These are phyloP conservation scores for Nasonia giraulti DNA, from an alignment of 1,140 invertebrate genomes.

Conservation along the genomic window DNA sequence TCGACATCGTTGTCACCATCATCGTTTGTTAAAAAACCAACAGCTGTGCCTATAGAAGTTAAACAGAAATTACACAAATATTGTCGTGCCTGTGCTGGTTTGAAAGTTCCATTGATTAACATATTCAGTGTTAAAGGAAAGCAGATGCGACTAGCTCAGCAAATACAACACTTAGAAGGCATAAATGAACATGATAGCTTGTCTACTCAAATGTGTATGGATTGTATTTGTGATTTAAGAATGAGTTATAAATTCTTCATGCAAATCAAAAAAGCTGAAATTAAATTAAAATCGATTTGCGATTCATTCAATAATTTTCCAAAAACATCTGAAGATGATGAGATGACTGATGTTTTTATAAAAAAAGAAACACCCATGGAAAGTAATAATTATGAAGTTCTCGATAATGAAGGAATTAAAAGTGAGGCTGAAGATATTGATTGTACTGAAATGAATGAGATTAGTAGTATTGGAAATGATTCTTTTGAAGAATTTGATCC, in stretches of 20 bases:
- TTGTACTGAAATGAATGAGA: conserved; percentile 4
- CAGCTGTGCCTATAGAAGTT: conserved; percentile 45
- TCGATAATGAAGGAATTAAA: not conserved
- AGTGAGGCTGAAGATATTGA: conserved; percentile 13
- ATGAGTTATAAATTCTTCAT: conserved; percentile 73
- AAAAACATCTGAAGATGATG: conserved; percentile 10
- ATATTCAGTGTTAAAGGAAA: conserved; percentile 71
- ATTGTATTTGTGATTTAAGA: conserved; percentile 71
- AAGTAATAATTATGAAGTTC: conserved; percentile 3
- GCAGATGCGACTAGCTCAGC: conserved; percentile 69
- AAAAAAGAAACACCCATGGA: not conserved
- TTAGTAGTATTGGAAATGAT: conserved; percentile 62
- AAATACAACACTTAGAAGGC: conserved; percentile 69
- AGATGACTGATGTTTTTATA: not conserved
- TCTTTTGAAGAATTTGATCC: conserved; percentile 72
- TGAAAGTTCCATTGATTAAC: conserved; percentile 69
- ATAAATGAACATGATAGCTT: conserved; percentile 65
- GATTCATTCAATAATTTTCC: conserved; percentile 55
- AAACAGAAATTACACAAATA: conserved; percentile 67
- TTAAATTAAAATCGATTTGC: conserved; percentile 68
- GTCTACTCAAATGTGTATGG: conserved; percentile 72
- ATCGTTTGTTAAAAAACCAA: conserved; percentile 50
- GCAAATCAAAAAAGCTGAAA: conserved; percentile 72
- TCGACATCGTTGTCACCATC: conserved; percentile 60
- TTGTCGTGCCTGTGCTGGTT: conserved; percentile 70